Percentiles rank a stretch among this genome's conserved stretches.
Evolutionary conservation across 2,113 vertebrate species (phyloP).

Genomic region (Stictonetta naevosa): DNA sequence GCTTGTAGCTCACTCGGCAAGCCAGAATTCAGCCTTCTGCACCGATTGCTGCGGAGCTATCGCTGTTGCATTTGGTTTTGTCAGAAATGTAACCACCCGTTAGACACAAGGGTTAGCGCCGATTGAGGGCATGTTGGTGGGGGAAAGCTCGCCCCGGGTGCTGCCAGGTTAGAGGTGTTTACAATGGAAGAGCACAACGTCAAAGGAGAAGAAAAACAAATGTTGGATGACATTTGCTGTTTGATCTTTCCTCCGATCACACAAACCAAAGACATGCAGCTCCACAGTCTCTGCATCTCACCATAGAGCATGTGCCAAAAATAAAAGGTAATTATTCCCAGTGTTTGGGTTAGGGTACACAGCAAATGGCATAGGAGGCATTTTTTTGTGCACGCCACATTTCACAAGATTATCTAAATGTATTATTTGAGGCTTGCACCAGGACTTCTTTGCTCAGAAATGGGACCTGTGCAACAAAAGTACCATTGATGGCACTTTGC

Average conservation of each 20-base stretch:
- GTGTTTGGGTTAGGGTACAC: not conserved
- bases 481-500: not conserved
- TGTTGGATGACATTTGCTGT: not conserved
- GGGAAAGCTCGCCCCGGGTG: not conserved
- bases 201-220: not conserved
- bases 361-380: not conserved
- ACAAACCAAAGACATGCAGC: not conserved
- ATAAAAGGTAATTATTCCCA: constrained; percentile 29
- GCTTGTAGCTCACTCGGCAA: not conserved
- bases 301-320: not conserved
- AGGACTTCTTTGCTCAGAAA: not conserved
- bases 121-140: not conserved
- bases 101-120: not conserved
- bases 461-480: not conserved
- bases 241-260: not conserved
- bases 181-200: not conserved
- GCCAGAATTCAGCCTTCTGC: not conserved
- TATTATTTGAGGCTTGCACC: not conserved
- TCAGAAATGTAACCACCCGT: not conserved
- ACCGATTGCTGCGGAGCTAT: not conserved
- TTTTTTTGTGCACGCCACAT: constrained; percentile 1
- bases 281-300: not conserved
- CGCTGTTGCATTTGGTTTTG: accelerated
- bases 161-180: not conserved
- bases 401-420: not conserved